These are phyloP conservation scores for Chaetodon auriga DNA, from an alignment of 2,113 vertebrate genomes.

Conservation along the genomic window DNA sequence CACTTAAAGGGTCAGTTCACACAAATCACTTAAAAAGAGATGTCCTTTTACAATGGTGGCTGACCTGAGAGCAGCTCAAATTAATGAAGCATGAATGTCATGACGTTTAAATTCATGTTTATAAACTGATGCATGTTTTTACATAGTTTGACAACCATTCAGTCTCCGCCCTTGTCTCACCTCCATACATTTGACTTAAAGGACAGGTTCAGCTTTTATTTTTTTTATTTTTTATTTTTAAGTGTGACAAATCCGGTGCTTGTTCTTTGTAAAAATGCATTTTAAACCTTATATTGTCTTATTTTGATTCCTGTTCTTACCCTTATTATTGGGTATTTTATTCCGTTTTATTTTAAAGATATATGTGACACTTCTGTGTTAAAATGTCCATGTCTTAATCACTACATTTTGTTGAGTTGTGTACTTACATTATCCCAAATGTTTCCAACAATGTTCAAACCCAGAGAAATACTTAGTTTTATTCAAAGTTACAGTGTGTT, in stretches of 20 bases:
- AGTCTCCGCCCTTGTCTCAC: background rate
- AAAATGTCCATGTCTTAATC: no score
- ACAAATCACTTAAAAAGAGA: background rate
- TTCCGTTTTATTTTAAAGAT: no score
- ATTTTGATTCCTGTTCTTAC: no score
- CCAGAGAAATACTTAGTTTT: no score
- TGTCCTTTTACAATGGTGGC: background rate
- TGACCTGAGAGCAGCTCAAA: background rate
- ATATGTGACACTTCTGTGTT: no score
- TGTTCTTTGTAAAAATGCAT: background rate
- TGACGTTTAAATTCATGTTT: background rate
- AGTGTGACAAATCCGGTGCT: background rate
- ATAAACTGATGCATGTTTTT: background rate
- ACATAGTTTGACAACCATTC: background rate
- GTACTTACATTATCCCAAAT: no score
- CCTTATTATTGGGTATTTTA: no score
- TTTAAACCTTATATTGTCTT: background rate
- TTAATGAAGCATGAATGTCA: background rate
- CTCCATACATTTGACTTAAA: background rate
- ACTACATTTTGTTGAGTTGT: no score
- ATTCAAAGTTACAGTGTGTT: background rate
- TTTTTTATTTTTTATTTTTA: no score
- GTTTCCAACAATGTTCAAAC: no score
- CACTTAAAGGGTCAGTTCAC: slow-evolving; percentile 10
- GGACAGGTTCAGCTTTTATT: background rate